These are phyloP conservation scores for Chrysogorgia sp. DNA, from an alignment of 92 coral and sea anemone genomes.

Conservation along the genomic window DNA sequence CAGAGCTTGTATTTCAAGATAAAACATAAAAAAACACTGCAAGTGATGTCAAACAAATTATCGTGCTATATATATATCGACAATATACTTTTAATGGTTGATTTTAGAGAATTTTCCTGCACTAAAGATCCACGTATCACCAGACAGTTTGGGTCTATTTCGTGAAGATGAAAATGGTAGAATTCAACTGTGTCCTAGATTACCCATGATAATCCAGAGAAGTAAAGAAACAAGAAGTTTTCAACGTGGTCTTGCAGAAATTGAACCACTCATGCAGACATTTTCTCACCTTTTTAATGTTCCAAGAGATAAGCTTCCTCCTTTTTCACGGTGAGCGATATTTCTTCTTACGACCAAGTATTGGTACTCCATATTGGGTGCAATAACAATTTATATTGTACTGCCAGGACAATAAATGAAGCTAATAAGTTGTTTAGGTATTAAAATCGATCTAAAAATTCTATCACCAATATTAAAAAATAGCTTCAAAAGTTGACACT, in stretches of 20 bases:
- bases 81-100: too few species aligned
- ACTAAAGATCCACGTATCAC: slow-evolving; percentile 64
- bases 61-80: too few species aligned
- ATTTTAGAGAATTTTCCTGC: slow-evolving; percentile 51
- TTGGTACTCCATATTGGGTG: too few species aligned
- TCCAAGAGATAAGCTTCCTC: slow-evolving; percentile 62
- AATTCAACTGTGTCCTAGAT: slow-evolving; percentile 51
- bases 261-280: slow-evolving; percentile 74
- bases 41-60: too few species aligned
- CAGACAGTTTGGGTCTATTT: slow-evolving; percentile 62
- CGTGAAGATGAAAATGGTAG: slow-evolving; percentile 70
- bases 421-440: too few species aligned
- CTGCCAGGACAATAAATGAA: too few species aligned
- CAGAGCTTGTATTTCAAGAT: too few species aligned
- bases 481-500: too few species aligned
- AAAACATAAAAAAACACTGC: too few species aligned
- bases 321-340: slow-evolving; percentile 8
- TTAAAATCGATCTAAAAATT: too few species aligned
- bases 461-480: too few species aligned
- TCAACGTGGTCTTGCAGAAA: slow-evolving; percentile 53
- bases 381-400: too few species aligned
- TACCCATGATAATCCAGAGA: slow-evolving; percentile 33
- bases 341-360: not conserved
- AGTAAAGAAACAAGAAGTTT: slow-evolving; percentile 56
- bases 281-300: slow-evolving; percentile 59